Evolutionary conservation across 2,113 vertebrate genomes (phyloP).

Genomic region (Hiodon tergisus): DNA sequence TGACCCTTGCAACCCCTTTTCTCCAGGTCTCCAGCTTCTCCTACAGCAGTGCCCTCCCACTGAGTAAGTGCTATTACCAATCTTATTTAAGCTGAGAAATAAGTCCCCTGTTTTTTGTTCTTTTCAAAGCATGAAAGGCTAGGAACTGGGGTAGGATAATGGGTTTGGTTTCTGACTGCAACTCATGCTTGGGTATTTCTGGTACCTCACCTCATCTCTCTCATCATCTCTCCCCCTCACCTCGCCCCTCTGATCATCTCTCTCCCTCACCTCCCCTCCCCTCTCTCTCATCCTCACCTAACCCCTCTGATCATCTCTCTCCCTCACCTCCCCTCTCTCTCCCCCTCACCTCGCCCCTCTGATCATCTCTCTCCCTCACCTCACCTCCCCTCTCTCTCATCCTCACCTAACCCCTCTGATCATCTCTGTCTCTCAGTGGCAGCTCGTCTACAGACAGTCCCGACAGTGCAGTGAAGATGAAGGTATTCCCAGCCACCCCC

Average conservation of each 20-base stretch:
- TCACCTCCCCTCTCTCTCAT: slow-evolving; percentile 28
- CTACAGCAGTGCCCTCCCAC: slow-evolving; percentile 53
- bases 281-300: neutral
- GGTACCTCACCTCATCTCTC: no score
- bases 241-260: no score
- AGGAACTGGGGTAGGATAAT: neutral
- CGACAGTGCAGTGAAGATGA: slow-evolving; percentile 80
- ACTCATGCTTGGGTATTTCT: no score
- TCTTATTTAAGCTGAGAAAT: slow-evolving; percentile 20
- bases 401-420: slow-evolving; percentile 28
- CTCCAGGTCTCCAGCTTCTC: slow-evolving; percentile 51
- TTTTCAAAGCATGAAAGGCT: neutral
- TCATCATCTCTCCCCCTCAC: neutral
- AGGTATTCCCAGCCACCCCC: slow-evolving; percentile 65
- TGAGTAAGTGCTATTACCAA: slow-evolving; percentile 54
- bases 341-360: slow-evolving; percentile 17
- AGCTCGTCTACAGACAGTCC: slow-evolving; percentile 66
- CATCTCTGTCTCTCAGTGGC: slow-evolving; percentile 41
- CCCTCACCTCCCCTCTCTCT: neutral
- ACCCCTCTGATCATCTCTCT: neutral
- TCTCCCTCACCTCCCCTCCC: neutral
- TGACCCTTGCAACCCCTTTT: slow-evolving; percentile 19
- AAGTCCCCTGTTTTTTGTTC: neutral
- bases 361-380: slow-evolving; percentile 33
- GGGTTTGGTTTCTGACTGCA: no score